Percentiles rank a stretch among this genome's conserved stretches.
phyloP scores from a whole-genome alignment of 1,140 invertebrate species.

The Eubasilissa regina region DNA sequence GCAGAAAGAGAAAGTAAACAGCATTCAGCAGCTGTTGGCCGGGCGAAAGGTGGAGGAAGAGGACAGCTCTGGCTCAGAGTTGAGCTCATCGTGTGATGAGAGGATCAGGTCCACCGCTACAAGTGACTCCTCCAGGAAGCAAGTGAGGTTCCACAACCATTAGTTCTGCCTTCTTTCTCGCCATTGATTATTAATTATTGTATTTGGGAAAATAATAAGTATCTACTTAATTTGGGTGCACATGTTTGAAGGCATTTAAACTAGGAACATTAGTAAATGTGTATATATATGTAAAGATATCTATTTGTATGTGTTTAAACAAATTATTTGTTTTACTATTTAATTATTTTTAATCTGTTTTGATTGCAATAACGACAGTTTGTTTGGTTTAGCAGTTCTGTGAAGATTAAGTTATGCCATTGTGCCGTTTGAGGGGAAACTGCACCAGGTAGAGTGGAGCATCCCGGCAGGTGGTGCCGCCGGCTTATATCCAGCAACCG shows the following conservation, averaged over 20 bases:
- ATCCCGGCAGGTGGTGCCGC: too few relatives aligned
- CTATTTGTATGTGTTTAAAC: neutral
- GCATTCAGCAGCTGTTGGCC: slow-evolving; percentile 41
- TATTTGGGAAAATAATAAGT: neutral
- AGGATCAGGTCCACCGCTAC: neutral
- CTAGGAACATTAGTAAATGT: neutral
- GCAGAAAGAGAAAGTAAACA: slow-evolving; percentile 49
- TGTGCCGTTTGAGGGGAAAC: too few relatives aligned
- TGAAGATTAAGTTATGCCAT: too few relatives aligned
- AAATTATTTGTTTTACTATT: neutral
- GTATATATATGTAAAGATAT: neutral
- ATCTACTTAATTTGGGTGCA: neutral
- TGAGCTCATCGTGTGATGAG: slow-evolving; percentile 48
- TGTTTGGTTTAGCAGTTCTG: too few relatives aligned
- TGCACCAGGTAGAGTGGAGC: too few relatives aligned
- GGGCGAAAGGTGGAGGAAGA: slow-evolving; percentile 4
- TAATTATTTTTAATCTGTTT: too few relatives aligned
- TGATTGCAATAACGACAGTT: too few relatives aligned
- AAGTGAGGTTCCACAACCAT: slow-evolving; percentile 25
- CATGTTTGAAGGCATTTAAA: neutral
- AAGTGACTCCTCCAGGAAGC: slow-evolving; percentile 38
- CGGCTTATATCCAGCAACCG: too few relatives aligned
- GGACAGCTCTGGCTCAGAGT: slow-evolving; percentile 34
- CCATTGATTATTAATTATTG: neutral
- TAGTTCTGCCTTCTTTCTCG: neutral